A percentile compares a stretch with the other conserved stretches of the same genome.
These are phyloP conservation scores for Cyclargus thomasi DNA, from an alignment of 1,140 invertebrate species.

Conservation along the genomic window DNA sequence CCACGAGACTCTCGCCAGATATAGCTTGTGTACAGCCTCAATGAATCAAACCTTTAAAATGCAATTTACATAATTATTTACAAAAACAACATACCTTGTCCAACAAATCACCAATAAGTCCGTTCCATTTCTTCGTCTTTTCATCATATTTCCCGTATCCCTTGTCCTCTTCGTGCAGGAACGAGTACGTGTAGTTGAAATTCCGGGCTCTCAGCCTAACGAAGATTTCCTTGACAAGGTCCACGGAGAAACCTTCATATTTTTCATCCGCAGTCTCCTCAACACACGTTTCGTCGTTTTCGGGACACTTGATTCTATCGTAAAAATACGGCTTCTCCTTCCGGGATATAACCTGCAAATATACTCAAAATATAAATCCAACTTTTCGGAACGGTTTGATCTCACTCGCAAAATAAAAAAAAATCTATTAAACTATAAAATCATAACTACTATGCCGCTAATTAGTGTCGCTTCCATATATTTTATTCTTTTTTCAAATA, in stretches of 20 bases:
- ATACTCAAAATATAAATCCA: neutral
- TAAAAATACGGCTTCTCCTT: conserved; percentile 58
- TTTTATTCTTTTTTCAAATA: too few species aligned
- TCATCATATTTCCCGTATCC: conserved; percentile 81
- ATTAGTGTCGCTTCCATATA: too few species aligned
- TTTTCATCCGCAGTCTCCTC: conserved; percentile 69
- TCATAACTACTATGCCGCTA: too few species aligned
- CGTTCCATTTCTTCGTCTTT: conserved; percentile 86
- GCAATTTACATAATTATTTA: too few species aligned
- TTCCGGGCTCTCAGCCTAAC: conserved; percentile 75
- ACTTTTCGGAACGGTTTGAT: too few species aligned
- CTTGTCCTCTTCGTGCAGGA: conserved; percentile 47
- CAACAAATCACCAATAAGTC: conserved; percentile 87
- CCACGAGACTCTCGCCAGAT: too few species aligned
- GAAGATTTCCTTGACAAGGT: conserved; percentile 84
- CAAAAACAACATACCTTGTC: conserved; percentile 67
- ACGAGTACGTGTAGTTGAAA: conserved; percentile 56
- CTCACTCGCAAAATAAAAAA: too few species aligned
- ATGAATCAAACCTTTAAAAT: too few species aligned
- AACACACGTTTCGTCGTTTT: conserved; percentile 35
- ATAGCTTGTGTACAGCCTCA: too few species aligned
- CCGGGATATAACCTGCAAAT: conserved; percentile 50
- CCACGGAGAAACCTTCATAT: conserved; percentile 87
- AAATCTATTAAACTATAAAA: too few species aligned
- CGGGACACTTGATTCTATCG: conserved; percentile 43